These are phyloP conservation scores for Lagopus leucura DNA, from an alignment of 2,113 vertebrate species.

Conservation along the genomic window DNA sequence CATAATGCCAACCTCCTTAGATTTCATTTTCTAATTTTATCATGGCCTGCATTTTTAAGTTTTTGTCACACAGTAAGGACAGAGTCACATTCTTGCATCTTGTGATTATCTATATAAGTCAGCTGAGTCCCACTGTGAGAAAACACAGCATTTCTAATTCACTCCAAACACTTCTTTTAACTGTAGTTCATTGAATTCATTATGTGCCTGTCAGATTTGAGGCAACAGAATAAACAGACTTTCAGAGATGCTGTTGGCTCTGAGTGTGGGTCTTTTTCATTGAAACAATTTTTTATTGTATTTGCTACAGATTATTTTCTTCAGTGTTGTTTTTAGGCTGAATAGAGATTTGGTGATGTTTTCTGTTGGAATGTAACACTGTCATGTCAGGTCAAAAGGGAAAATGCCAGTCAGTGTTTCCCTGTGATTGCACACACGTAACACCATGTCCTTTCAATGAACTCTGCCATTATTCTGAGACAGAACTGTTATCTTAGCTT, in stretches of 20 bases:
- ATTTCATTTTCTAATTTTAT: constrained; percentile 7
- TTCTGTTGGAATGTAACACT: not conserved
- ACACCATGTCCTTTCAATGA: not conserved
- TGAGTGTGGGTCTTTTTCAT: not conserved
- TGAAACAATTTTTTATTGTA: not conserved
- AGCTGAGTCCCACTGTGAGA: not conserved
- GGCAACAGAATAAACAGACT: constrained; percentile 20
- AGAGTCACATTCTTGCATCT: constrained; percentile 23
- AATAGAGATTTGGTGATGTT: constrained; percentile 10
- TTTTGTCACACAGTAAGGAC: not conserved
- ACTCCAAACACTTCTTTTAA: constrained; percentile 27
- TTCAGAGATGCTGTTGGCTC: not conserved
- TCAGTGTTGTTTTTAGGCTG: not conserved
- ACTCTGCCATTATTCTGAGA: not conserved
- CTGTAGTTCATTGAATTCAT: constrained; percentile 22
- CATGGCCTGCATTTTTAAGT: not conserved
- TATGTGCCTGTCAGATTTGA: not conserved
- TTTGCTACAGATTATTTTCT: not conserved
- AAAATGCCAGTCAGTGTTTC: constrained; percentile 19
- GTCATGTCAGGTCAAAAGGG: constrained; percentile 23
- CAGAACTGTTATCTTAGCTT: constrained; percentile 15
- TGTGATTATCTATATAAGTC: constrained; percentile 20
- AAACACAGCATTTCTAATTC: constrained; percentile 17
- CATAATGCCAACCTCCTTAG: not conserved
- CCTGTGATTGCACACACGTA: not conserved